Evolutionary conservation across 1,140 invertebrate species (phyloP), one percentile per base, ranked within the genome.

Genomic region (Bombus consobrinus): DNA sequence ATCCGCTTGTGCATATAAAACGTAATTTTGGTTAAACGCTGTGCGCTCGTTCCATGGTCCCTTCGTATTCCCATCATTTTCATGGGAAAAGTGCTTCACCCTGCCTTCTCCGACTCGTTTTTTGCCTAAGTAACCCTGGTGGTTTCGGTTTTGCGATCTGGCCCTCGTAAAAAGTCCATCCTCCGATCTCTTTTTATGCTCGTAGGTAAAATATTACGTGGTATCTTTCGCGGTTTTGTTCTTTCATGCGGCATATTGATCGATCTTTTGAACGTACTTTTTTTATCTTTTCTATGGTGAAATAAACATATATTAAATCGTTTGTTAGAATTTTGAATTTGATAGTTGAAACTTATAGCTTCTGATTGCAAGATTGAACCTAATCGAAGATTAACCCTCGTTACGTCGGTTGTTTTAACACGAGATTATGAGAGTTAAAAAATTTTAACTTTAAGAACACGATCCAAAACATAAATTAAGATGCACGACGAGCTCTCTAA

Each of bases 11-110:
- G 39, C 59, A 83, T 78, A 83, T 77, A 83, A 87, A 87, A 77
- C 62, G 81, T 87, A 83, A 87, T 87, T 87, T 87, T 66, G 85
- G 85, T 87, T 83, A 78, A 87, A 87, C 81, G 81, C 66, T 66
- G 28, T 13, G 80, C 4, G 47, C 32, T 47, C 66, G 47, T n/a
- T 59, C 57, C 66, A 9, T 62, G 37, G 28, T 3, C 53, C 47
- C 75, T 34, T 43, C 12, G 12, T 53, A 68, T 85, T 85, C 83
- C 83, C 76, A 85, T 39, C 32, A 59, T 80, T 85, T 64, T 28
- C 83, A 80, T 80, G 83, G 76, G 83, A 85, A 85, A 84, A 69
- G 32, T 62, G 39, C 39, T 18, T 53, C 41, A 8, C n/a, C 28
- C 13, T 25, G 5, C 34, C 12, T 25, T 13, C 32, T 28, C 3